Percentiles rank a stretch among this genome's conserved stretches.
Evolutionary conservation across 2,113 vertebrate species (phyloP).

Genomic region (Zingel zingel): DNA sequence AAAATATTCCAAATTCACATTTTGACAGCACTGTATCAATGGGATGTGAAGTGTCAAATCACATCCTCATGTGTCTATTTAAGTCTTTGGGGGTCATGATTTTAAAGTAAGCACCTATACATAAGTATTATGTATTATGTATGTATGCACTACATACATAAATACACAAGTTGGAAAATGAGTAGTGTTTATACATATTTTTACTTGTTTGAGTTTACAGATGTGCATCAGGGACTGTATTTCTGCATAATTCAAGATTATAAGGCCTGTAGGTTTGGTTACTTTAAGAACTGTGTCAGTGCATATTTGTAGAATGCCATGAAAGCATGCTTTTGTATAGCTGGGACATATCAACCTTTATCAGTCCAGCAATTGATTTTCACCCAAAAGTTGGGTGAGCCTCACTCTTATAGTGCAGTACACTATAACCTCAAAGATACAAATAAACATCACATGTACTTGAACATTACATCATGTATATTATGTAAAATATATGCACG

Average conservation of each 20-base stretch:
- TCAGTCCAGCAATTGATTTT: background rate
- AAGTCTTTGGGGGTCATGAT: background rate
- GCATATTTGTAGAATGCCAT: background rate
- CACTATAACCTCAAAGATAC: background rate
- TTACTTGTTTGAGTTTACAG: too few species aligned
- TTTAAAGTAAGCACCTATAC: background rate
- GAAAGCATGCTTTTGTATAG: background rate
- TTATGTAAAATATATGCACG: conserved; percentile 1
- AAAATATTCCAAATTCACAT: conserved; percentile 26
- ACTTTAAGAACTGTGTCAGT: background rate
- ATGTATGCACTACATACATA: too few species aligned
- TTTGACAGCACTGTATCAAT: background rate
- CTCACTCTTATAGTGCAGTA: background rate
- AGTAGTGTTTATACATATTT: background rate
- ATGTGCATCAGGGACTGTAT: background rate
- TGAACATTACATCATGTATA: background rate
- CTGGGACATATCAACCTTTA: background rate
- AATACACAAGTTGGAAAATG: background rate
- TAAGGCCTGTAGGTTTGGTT: background rate
- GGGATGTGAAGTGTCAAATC: conserved; percentile 1
- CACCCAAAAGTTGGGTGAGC: conserved; percentile 15
- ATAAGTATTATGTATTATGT: too few species aligned
- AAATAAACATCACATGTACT: background rate
- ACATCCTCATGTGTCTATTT: background rate
- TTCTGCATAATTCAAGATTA: background rate